A percentile compares a stretch with the other conserved stretches of the same genome.
Conservation (phyloP, 2,113 vertebrate genomes). For the Elephas maximus region DNA sequence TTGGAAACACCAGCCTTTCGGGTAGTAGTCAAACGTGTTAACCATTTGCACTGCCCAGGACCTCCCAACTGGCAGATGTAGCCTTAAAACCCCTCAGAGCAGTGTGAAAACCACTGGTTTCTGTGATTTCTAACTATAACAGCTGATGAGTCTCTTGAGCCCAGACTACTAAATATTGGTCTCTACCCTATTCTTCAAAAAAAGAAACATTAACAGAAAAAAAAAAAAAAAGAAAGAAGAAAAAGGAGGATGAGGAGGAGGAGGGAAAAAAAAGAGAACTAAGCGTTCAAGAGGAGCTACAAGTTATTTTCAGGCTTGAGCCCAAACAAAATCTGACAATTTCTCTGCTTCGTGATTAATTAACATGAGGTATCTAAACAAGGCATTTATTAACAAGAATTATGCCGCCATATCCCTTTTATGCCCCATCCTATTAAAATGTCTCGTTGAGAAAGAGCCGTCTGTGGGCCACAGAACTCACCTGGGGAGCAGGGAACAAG, state of each 20-base stretch:
- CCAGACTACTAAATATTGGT: background rate
- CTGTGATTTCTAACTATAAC: background rate
- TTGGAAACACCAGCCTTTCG: background rate
- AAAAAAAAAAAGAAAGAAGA: too few species aligned
- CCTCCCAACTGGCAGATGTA: background rate
- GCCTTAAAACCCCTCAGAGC: background rate
- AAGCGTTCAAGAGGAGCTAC: background rate
- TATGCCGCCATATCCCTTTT: constrained; percentile 42
- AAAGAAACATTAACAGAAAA: background rate
- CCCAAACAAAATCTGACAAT: constrained; percentile 52
- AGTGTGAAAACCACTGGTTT: background rate
- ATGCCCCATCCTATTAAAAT: constrained; percentile 52
- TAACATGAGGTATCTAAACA: constrained; percentile 56
- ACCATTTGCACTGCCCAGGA: background rate
- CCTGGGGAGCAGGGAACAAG: background rate
- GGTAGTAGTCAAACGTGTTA: background rate
- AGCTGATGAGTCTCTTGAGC: background rate
- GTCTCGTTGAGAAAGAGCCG: constrained; percentile 42
- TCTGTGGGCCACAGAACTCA: constrained; percentile 32
- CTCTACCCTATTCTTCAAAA: background rate
- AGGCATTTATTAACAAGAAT: constrained; percentile 72
- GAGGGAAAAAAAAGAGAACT: background rate
- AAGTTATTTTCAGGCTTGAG: background rate
- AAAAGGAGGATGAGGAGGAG: fast-evolving
- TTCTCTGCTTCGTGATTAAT: constrained; percentile 64